phyloP scores from a whole-genome alignment of 2,113 vertebrate species.

The Oncorhynchus tshawytscha region DNA sequence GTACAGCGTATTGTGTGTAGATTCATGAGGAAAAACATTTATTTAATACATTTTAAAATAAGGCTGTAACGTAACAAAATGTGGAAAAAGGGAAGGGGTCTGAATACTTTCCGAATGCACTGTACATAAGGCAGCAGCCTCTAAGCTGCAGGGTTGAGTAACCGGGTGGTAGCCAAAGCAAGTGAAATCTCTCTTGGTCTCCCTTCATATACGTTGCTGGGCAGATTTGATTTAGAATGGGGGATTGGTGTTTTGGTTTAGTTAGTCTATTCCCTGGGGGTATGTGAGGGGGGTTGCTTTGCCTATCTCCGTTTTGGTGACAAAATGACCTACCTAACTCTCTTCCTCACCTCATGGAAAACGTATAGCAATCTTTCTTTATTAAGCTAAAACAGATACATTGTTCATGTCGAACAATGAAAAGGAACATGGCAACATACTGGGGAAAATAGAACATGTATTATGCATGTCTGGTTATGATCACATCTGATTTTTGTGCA shows the following conservation, averaged over 20 bases:
- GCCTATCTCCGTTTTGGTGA: slow-evolving; percentile 18
- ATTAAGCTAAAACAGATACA: neutral
- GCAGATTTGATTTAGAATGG: slow-evolving; percentile 30
- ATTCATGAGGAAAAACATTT: too few relatives aligned
- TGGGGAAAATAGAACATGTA: too few relatives aligned
- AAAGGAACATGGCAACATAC: neutral
- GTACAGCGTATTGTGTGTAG: too few relatives aligned
- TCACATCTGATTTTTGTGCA: too few relatives aligned
- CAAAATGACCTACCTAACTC: slow-evolving; percentile 15
- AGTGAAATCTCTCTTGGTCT: neutral
- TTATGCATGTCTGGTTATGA: too few relatives aligned
- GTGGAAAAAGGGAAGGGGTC: too few relatives aligned
- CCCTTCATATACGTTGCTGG: slow-evolving; percentile 23
- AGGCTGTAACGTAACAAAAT: too few relatives aligned
- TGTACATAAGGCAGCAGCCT: too few relatives aligned
- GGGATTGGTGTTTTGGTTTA: slow-evolving; percentile 45
- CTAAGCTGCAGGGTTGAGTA: too few relatives aligned
- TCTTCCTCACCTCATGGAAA: slow-evolving; percentile 20
- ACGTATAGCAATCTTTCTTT: neutral
- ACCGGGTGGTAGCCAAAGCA: too few relatives aligned
- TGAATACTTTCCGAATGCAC: too few relatives aligned
- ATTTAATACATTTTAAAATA: too few relatives aligned
- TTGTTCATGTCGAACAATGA: neutral
- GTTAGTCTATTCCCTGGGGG: slow-evolving; percentile 45
- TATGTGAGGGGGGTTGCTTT: slow-evolving; percentile 46